Base-by-base conservation (phyloP, 2,888 invertebrate genomes). In the Myopa testacea region DNA sequence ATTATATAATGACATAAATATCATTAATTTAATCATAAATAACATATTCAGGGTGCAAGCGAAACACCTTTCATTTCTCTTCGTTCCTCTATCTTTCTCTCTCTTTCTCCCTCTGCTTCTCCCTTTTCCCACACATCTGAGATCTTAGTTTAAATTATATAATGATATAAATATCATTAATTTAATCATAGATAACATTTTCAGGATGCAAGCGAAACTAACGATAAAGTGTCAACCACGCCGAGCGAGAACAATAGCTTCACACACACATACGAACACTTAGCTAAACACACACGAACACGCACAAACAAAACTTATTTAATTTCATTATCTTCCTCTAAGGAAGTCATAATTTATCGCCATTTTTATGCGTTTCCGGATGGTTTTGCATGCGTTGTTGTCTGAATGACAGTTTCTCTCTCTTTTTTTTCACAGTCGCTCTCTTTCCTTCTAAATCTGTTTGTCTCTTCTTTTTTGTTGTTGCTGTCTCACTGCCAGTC, bases 291-390 rank as follows among this genome's bases (percentile, higher is more conserved):
- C 19, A 19, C 45, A 45, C 45, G 10, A 7, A 63, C 63, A 34
- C 34, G 4, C 37, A 63, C 63, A 62, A 7, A 34, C n/a, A 8
- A 26, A 63, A 34, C 37, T 63, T 34, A 69, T 58, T 72, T 58
- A 16, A 72, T 72, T 72, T 72, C 60, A 72, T 72, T 72, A 60
- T 60, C 40, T 60, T 38, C 3, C 45, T 45, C 45, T 10, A 50
- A 45, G 71, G 58, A 72, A 37, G 37, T n/a, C 58, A 72, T 72
- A 58, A 72, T 72, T 72, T 72, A 72, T 60, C 37, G 38, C 60
- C 16, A 34, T 58, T 71, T 72, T 72, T 72, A 72, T 72, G n/a
- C 40, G 71, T 72, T 72, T 72, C 71, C 71, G 71, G 71, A 58
- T 58, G 58, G 71, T 72, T 71, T 60, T 37, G 16, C 58, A 58